Percentiles rank a stretch among this genome's conserved stretches.
These are phyloP conservation scores for Ormyrus thymus DNA, from an alignment of 2,888 invertebrate genomes.

Conservation along the genomic window DNA sequence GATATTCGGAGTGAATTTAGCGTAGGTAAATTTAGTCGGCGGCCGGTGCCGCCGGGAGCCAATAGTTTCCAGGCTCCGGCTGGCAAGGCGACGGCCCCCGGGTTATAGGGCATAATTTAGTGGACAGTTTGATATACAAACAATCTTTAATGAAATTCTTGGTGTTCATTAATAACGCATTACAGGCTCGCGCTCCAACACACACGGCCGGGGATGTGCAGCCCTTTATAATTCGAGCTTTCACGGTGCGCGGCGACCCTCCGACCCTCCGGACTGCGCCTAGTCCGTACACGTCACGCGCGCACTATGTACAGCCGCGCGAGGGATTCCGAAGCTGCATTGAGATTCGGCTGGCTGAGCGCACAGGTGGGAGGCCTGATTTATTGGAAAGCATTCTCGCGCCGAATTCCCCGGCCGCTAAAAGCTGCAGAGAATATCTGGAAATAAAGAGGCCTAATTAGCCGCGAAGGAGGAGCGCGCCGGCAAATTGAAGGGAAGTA, in stretches of 20 bases:
- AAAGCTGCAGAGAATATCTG: neutral
- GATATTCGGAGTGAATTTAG: slow-evolving; percentile 27
- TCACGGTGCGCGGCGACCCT: slow-evolving; percentile 1
- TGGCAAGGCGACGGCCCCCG: slow-evolving; percentile 55
- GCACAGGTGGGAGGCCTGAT: slow-evolving; percentile 44
- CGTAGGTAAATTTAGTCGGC: slow-evolving; percentile 36
- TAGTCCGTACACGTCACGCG: neutral
- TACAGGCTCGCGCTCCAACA: slow-evolving; percentile 71
- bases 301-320: neutral
- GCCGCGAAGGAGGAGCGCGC: neutral
- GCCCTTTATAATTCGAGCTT: slow-evolving; percentile 61
- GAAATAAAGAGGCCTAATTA: neutral
- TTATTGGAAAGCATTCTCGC: slow-evolving; percentile 48
- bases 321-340: slow-evolving; percentile 21
- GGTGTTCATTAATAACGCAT: slow-evolving; percentile 82
- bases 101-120: slow-evolving; percentile 77
- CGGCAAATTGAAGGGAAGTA: slow-evolving; percentile 26
- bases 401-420: slow-evolving; percentile 12
- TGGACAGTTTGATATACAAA: slow-evolving; percentile 80
- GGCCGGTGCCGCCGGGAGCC: slow-evolving; percentile 3
- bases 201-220: slow-evolving; percentile 22
- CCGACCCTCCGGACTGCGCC: neutral
- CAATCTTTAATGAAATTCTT: slow-evolving; percentile 82
- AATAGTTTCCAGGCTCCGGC: slow-evolving; percentile 29
- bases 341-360: slow-evolving; percentile 46